Percentiles rank a stretch among this genome's conserved stretches.
Evolutionary conservation across 2,113 vertebrate genomes (phyloP).

Genomic region (Datnioides undecimradiatus): DNA sequence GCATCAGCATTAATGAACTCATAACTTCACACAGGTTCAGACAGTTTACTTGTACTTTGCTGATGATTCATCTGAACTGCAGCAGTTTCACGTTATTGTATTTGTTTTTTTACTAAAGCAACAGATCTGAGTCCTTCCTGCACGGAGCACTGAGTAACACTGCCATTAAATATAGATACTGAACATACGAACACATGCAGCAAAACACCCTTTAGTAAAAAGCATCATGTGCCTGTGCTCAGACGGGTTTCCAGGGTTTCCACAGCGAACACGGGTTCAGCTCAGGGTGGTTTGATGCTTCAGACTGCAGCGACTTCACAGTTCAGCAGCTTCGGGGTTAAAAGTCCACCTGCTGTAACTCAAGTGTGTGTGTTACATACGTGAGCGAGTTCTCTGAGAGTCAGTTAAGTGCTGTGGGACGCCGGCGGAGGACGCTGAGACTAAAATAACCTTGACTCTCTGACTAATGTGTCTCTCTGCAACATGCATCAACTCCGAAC

Average conservation of each 20-base stretch:
- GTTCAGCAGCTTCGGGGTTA: constrained; percentile 3
- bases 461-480: neutral
- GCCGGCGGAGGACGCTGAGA: neutral
- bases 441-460: neutral
- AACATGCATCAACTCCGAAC: neutral
- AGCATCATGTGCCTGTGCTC: neutral
- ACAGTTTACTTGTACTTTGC: too few relatives aligned
- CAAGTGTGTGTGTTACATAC: neutral
- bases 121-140: too few relatives aligned
- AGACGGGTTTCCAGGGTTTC: neutral
- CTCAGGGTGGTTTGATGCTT: neutral
- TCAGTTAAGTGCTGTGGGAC: neutral
- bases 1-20: too few relatives aligned
- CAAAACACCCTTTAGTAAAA: neutral
- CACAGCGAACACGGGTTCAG: neutral
- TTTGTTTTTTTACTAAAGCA: too few relatives aligned
- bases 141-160: too few relatives aligned
- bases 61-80: too few relatives aligned
- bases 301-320: constrained; percentile 1
- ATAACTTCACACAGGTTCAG: too few relatives aligned
- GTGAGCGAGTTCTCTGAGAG: neutral
- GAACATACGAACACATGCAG: neutral
- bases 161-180: too few relatives aligned
- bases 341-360: neutral
- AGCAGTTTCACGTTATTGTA: too few relatives aligned